These are phyloP conservation scores for Speoplatyrhinus poulsoni DNA, from an alignment of 2,113 vertebrate species.

Conservation along the genomic window DNA sequence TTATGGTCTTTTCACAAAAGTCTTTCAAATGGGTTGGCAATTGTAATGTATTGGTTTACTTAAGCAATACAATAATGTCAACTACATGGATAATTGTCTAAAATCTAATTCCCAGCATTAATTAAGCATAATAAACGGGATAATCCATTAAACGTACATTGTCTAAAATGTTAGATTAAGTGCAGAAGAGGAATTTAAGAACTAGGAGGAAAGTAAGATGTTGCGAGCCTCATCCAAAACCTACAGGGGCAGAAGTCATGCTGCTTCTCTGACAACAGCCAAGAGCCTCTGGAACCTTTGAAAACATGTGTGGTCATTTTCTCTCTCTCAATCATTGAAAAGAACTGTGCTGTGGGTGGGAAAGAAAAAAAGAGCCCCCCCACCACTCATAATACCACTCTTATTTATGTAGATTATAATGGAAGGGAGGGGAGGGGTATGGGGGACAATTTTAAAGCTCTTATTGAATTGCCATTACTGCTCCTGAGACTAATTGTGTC, in stretches of 20 bases:
- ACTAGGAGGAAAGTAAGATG: conserved; percentile 53
- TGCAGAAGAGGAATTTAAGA: conserved; percentile 52
- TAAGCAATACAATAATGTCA: too few relatives aligned
- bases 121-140: too few relatives aligned
- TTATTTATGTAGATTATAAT: conserved; percentile 74
- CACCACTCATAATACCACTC: conserved; percentile 72
- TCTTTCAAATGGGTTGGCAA: too few relatives aligned
- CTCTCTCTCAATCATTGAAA: conserved; percentile 69
- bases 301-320: conserved; percentile 76
- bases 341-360: conserved; percentile 73
- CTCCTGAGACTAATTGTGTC: conserved; percentile 78
- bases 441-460: conserved; percentile 70
- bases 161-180: conserved; percentile 41
- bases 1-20: too few relatives aligned
- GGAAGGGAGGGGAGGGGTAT: conserved; percentile 52
- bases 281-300: conserved; percentile 66
- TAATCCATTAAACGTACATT: not conserved
- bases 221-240: conserved; percentile 58
- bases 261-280: conserved; percentile 69
- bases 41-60: too few relatives aligned
- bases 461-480: conserved; percentile 78
- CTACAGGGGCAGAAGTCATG: conserved; percentile 73
- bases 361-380: conserved; percentile 62
- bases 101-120: too few relatives aligned
- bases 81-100: too few relatives aligned